A percentile compares a stretch with the other conserved stretches of the same genome.
Conservation (phyloP, 2,113 vertebrate genomes). For the Enhydra lutris region DNA sequence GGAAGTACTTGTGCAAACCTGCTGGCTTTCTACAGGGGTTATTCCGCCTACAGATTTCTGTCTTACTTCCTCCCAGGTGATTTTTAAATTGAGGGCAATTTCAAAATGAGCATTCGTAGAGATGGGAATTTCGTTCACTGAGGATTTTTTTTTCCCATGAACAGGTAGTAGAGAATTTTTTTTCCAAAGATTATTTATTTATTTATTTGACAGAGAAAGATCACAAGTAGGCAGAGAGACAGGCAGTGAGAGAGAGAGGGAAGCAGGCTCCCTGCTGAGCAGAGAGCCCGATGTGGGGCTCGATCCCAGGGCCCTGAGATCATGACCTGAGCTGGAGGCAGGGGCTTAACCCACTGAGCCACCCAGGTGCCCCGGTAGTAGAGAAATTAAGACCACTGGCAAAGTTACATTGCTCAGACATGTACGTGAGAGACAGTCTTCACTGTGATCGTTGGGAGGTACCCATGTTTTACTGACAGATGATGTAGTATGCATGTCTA, state of each 20-base stretch:
- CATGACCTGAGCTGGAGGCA: too few species aligned
- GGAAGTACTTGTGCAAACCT: not conserved
- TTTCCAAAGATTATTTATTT: too few species aligned
- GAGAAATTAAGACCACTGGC: not conserved
- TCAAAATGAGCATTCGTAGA: not conserved
- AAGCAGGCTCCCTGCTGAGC: too few species aligned
- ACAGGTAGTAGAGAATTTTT: not conserved
- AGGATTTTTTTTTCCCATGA: not conserved
- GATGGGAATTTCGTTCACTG: not conserved
- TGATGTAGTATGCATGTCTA: too few species aligned
- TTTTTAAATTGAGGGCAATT: slow-evolving; percentile 41
- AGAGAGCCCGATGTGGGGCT: too few species aligned
- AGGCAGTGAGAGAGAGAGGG: too few species aligned
- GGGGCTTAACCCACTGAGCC: too few species aligned
- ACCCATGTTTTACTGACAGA: not conserved
- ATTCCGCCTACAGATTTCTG: not conserved
- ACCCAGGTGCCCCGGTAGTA: not conserved
- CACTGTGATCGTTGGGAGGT: not conserved
- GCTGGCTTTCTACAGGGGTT: not conserved
- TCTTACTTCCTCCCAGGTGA: not conserved
- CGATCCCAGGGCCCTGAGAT: too few species aligned
- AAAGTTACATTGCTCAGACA: not conserved
- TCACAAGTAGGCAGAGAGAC: too few species aligned
- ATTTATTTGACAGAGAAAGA: too few species aligned
- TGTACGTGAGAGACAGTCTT: not conserved